A percentile compares a stretch with the other conserved stretches of the same genome.
phyloP scores from a whole-genome alignment of 2,113 vertebrate species.

The Hemiscyllium ocellatum region DNA sequence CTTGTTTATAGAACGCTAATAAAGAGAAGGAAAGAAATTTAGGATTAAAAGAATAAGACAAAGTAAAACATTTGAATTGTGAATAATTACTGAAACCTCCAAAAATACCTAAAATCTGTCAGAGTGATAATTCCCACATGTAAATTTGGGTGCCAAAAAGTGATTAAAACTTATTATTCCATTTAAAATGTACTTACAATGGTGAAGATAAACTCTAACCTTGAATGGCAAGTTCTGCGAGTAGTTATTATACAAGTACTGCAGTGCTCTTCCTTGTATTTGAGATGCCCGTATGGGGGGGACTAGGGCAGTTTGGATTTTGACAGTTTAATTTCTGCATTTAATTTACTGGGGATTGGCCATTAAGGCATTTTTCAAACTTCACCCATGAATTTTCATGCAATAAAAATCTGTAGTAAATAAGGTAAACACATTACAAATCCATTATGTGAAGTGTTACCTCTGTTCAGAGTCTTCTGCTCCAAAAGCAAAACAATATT shows the following conservation, averaged over 20 bases:
- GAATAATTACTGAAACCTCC: neutral
- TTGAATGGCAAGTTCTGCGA: neutral
- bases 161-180: neutral
- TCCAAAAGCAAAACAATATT: neutral
- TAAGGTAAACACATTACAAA: neutral
- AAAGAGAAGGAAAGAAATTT: neutral
- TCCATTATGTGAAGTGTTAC: neutral
- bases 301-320: neutral
- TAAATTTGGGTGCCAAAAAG: neutral
- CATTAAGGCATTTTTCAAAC: neutral
- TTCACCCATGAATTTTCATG: neutral
- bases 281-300: neutral
- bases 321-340: neutral
- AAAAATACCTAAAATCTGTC: neutral
- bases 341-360: neutral
- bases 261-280: neutral
- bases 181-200: neutral
- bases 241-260: neutral
- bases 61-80: neutral
- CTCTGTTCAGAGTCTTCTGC: neutral
- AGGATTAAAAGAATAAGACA: neutral
- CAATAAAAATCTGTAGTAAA: neutral
- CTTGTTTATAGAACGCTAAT: neutral
- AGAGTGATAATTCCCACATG: neutral
- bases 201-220: neutral